Evolutionary conservation across 2,888 invertebrate species (phyloP).

Genomic region (Xiphydria camelus): DNA sequence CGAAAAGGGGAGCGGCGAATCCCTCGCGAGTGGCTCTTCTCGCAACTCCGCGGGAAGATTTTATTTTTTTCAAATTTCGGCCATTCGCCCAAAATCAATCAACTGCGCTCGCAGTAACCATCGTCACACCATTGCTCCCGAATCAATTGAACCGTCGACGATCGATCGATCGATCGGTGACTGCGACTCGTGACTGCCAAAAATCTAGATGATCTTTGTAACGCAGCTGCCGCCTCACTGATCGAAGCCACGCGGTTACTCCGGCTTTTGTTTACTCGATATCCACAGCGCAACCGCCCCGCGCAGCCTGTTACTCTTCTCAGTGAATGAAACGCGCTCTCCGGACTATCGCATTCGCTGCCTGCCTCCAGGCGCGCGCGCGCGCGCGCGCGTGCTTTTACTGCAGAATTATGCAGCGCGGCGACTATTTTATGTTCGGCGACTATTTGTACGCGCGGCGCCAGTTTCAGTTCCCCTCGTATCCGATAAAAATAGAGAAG

Average conservation of each 20-base stretch:
- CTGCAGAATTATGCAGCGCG: neutral
- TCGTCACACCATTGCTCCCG: neutral
- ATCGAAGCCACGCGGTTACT: conserved; percentile 43
- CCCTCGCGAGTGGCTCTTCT: no score
- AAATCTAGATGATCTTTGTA: conserved; percentile 12
- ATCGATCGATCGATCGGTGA: conserved; percentile 6
- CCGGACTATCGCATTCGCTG: no score
- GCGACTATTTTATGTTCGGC: conserved; percentile 4
- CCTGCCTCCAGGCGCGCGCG: neutral
- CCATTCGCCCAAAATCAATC: no score
- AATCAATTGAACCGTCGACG: neutral
- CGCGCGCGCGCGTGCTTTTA: conserved; percentile 4
- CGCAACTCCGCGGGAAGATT: no score
- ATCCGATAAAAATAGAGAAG: no score
- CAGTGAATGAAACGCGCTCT: neutral
- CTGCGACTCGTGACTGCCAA: conserved; percentile 17
- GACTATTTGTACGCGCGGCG: conserved; percentile 28
- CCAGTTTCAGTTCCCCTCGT: no score
- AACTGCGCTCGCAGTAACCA: no score
- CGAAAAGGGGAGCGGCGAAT: no score
- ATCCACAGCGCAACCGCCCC: conserved; percentile 29
- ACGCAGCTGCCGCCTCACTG: conserved; percentile 47
- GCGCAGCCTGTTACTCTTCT: no score
- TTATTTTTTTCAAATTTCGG: no score
- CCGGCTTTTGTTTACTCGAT: conserved; percentile 46